These are phyloP conservation scores for Blastomussa wellsi DNA, from an alignment of 92 coral and sea anemone genomes.

Conservation along the genomic window DNA sequence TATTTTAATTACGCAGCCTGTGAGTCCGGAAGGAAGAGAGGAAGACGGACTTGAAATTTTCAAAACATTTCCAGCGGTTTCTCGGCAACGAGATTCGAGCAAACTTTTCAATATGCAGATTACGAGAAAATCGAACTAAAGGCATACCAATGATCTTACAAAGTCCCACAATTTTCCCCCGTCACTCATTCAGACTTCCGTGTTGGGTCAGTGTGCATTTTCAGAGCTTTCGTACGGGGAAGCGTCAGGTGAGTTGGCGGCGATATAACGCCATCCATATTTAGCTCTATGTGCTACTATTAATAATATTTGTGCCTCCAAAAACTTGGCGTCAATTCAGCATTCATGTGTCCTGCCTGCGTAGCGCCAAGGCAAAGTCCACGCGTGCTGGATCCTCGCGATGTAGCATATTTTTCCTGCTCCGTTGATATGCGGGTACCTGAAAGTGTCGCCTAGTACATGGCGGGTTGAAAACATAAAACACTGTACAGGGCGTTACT, in stretches of 20 bases:
- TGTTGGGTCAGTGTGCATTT: not conserved
- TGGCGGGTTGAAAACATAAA: conserved; percentile 2
- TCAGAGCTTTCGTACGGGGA: conserved; percentile 5
- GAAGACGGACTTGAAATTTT: not conserved
- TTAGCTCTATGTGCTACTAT: not conserved
- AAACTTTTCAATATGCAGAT: not conserved
- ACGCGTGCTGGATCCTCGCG: not conserved
- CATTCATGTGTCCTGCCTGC: conserved; percentile 8
- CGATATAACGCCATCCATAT: conserved; percentile 1
- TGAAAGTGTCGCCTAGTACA: not conserved
- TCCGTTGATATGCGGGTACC: conserved; percentile 24
- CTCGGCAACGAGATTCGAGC: not conserved
- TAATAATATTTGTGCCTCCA: conserved; percentile 8
- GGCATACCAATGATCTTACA: not conserved
- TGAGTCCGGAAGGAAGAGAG: not conserved
- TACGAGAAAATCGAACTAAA: not conserved
- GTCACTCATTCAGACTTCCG: not conserved
- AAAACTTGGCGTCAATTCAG: conserved; percentile 40
- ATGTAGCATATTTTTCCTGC: not conserved
- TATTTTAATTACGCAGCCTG: not conserved
- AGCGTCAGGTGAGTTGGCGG: not conserved
- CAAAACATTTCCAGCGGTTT: not conserved
- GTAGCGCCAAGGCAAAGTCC: not conserved
- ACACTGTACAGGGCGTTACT: not conserved
- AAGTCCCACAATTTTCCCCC: not conserved